phyloP scores from a whole-genome alignment of 1,140 invertebrate genomes.

The Lysiphlebus fabarum region DNA sequence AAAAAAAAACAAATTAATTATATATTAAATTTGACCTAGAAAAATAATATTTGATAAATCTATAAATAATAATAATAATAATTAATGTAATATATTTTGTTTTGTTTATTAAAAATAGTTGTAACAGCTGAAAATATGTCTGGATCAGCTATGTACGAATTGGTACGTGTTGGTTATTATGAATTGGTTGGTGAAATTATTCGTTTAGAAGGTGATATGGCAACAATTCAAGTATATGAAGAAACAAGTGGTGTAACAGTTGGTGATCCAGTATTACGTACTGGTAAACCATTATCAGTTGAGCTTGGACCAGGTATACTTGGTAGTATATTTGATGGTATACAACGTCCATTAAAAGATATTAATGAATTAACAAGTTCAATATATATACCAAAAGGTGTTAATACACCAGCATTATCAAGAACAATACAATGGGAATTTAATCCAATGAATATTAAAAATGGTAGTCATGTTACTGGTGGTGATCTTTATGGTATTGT shows the following conservation, averaged over 20 bases:
- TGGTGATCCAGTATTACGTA: slow-evolving; percentile 96
- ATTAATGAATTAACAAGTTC: slow-evolving; percentile 90
- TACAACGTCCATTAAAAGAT: slow-evolving; percentile 96
- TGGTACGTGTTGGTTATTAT: slow-evolving; percentile 96
- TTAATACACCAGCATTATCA: slow-evolving; percentile 90
- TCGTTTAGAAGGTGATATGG: slow-evolving; percentile 97
- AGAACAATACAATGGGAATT: slow-evolving; percentile 89
- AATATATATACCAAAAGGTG: slow-evolving; percentile 99
- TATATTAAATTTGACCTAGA: slow-evolving; percentile 1
- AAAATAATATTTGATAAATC: slow-evolving; percentile 10
- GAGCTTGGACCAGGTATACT: slow-evolving; percentile 99
- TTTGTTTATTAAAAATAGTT: slow-evolving; percentile 61
- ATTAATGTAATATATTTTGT: background rate
- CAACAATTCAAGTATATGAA: slow-evolving; percentile 99
- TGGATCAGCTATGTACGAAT: slow-evolving; percentile 99
- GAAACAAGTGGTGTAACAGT: slow-evolving; percentile 99
- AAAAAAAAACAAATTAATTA: slow-evolving; percentile 3
- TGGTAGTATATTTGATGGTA: slow-evolving; percentile 99
- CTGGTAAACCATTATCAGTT: slow-evolving; percentile 96
- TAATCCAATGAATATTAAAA: slow-evolving; percentile 81
- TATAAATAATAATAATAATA: background rate
- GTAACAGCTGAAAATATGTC: slow-evolving; percentile 99
- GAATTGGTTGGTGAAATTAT: slow-evolving; percentile 99
- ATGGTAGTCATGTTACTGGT: slow-evolving; percentile 90
- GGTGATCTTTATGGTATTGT: slow-evolving; percentile 96